A percentile compares a stretch with the other conserved stretches of the same genome.
Evolutionary conservation across 2,797 vertebrate genomes (phyloP).

Genomic region (Anguilla megastoma): DNA sequence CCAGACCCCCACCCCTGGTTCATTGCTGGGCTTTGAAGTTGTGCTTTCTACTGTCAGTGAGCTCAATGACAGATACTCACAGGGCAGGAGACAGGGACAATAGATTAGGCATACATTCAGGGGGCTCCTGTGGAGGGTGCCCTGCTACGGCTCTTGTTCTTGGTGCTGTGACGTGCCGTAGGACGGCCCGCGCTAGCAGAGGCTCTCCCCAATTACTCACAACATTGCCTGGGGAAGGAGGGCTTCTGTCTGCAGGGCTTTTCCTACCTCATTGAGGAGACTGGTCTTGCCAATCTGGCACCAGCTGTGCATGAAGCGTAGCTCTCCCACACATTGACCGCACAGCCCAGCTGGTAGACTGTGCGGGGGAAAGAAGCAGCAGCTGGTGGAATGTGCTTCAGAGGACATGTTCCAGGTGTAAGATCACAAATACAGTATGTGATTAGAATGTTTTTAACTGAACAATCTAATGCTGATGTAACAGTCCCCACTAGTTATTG

Average conservation of each 20-base stretch:
- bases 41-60: constrained; percentile 31
- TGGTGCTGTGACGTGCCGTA: neutral
- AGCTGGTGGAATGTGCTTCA: neutral
- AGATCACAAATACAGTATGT: neutral
- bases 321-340: neutral
- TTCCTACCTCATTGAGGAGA: neutral
- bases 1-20: neutral
- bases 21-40: constrained; percentile 27
- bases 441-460: neutral
- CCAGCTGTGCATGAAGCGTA: neutral
- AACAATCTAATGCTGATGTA: neutral
- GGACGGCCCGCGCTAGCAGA: constrained; percentile 28
- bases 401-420: neutral
- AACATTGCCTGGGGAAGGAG: constrained; percentile 17
- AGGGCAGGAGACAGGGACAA: constrained; percentile 17
- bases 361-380: neutral
- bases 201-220: neutral
- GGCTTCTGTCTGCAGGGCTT: constrained; percentile 1
- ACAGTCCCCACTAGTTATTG: neutral
- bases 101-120: constrained; percentile 14
- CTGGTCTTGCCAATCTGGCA: neutral
- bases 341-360: neutral
- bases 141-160: neutral
- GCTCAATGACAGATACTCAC: constrained; percentile 35
- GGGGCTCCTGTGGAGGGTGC: neutral